Conservation (phyloP, 1,140 invertebrate genomes). For the Leptinotarsa texana region DNA sequence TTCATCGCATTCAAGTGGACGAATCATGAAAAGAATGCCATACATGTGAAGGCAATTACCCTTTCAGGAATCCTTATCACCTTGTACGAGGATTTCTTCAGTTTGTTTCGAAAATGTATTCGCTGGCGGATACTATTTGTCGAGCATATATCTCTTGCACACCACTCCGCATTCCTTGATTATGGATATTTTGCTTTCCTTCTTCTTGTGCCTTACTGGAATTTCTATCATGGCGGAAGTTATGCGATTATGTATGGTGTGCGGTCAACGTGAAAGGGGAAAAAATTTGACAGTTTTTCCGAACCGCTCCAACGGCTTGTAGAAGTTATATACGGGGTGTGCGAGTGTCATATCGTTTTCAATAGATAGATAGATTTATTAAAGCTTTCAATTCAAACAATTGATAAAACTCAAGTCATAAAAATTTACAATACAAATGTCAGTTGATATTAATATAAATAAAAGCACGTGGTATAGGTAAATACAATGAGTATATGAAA, state of each 20-base stretch:
- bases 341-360: no score
- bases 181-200: slow-evolving; percentile 6
- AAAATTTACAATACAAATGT: no score
- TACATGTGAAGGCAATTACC: slow-evolving; percentile 38
- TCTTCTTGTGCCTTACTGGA: slow-evolving; percentile 18
- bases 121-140: slow-evolving; percentile 20
- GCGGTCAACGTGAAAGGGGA: slow-evolving; percentile 5
- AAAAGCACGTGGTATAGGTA: no score
- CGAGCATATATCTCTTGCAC: slow-evolving; percentile 20
- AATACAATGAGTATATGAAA: no score
- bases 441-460: no score
- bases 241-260: slow-evolving; percentile 14
- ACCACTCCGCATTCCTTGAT: slow-evolving; percentile 20
- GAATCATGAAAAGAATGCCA: slow-evolving; percentile 32
- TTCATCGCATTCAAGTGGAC: slow-evolving; percentile 10
- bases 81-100: slow-evolving; percentile 36
- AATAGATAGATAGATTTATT: no score
- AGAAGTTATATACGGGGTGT: neutral
- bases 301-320: neutral
- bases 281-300: slow-evolving; percentile 1
- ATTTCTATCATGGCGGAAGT: slow-evolving; percentile 20
- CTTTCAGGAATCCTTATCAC: slow-evolving; percentile 34
- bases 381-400: no score
- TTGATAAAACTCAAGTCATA: no score
- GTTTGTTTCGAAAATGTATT: slow-evolving; percentile 32